Base-by-base conservation (phyloP, 2,113 vertebrate species). In the Onychorhynchus coronatus region DNA sequence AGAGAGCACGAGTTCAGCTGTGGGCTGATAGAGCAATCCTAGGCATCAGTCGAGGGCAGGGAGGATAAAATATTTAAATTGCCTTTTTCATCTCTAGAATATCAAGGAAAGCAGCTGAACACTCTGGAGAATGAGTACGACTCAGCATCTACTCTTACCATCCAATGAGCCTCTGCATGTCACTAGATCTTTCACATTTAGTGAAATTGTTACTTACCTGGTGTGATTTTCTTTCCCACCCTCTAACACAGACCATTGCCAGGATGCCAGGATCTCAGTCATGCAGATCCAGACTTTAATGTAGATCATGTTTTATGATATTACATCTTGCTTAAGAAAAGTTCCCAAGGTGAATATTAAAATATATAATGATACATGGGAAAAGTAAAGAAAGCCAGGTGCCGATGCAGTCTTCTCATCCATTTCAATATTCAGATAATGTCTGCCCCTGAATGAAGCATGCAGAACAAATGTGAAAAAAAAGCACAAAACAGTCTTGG, bases 21-120 rank as follows among this genome's bases (percentile, higher is more conserved):
- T 1, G 3, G 85, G 79, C 46, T 91, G 85, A 42, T 56, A 37
- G 67, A 77, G 52, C 78, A 89, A 78, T 90, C 73, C 35, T 11
- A 81, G 61, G 42, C 72, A 55, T 44, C 75, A 67, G 50, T 4
- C 0, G 1, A 93, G 50, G 82, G 50, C 59, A 91, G 59, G 80
- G 35, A n/a, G 35, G 63, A 80, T 90, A 47, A 90, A 83, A 80
- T 88, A 93, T 96, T 96, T 77, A 91, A 86, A 93, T 92, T 91
- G 28, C 12, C 47, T 67, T 79, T 91, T 90, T 93, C 61, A 86
- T 88, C 82, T 93, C 76, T 16, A 52, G 75, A 90, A 88, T 84
- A 58, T 75, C 39, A 81, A 93, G 65, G 35, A 63, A 88, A 92
- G 24, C 42, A 56, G 39, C 30, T 76, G 55, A 55, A 88, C 27